Conservation (phyloP, 2,113 vertebrate genomes). For the Serinus canaria region DNA sequence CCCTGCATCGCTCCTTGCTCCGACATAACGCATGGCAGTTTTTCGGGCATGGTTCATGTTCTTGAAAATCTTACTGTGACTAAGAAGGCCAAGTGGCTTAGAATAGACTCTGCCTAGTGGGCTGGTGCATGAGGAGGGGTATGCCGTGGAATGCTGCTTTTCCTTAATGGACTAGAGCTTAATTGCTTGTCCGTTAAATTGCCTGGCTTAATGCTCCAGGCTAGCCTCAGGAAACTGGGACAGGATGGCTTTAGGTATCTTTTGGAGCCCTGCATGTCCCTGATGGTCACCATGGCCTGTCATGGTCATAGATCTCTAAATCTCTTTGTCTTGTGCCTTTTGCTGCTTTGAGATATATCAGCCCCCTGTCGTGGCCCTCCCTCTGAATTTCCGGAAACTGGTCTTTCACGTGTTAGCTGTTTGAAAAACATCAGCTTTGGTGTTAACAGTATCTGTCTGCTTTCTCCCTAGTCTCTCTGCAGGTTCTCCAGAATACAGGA, state of each 20-base stretch:
- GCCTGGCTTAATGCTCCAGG: background rate
- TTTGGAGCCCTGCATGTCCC: background rate
- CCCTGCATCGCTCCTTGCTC: rapidly evolving
- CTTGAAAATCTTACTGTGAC: background rate
- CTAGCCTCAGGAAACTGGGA: background rate
- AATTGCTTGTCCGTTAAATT: background rate
- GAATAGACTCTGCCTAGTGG: background rate
- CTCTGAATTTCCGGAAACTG: background rate
- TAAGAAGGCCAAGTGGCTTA: background rate
- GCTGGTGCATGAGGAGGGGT: background rate
- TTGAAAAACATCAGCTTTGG: background rate
- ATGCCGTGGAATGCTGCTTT: background rate
- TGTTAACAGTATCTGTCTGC: background rate
- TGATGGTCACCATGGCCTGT: background rate
- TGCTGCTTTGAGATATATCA: background rate
- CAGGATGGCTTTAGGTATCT: background rate
- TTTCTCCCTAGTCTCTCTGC: background rate
- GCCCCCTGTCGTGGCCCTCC: background rate
- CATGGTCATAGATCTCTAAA: background rate
- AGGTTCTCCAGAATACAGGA: background rate
- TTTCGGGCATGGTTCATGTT: rapidly evolving
- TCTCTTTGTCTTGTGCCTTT: background rate
- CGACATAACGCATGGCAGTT: rapidly evolving
- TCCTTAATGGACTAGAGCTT: background rate
- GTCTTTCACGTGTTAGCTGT: background rate